Evolutionary conservation across 2,797 vertebrate species (phyloP), one percentile per base, ranked within the genome.

Genomic region (Etheostoma nigrum): DNA sequence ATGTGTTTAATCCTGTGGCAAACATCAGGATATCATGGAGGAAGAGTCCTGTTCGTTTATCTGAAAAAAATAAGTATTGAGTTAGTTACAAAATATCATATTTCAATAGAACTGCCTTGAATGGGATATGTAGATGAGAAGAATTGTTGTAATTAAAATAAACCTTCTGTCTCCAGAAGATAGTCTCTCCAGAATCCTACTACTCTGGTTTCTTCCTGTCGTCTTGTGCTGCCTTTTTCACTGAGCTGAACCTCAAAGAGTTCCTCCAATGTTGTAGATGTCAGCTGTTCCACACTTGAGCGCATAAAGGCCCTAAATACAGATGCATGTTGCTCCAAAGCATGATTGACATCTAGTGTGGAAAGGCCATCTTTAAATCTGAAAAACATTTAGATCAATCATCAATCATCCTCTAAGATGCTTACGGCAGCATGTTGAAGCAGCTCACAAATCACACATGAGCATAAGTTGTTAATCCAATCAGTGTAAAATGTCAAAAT

Each of bases 311-410:
- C 18, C 42, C 7, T 68, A 64, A 73, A 79, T 30, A 61, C 12
- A 8, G 54, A 71, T 40, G 47, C 62, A 76, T 76, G 73, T 44
- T 63, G 61, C 79, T 76, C 57, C 72, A 73, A 64, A 64, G 60
- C 59, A 65, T 82, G n/a, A 30, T 44, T 49, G 14, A 71, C 18
- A n/a, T 51, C 10, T 3, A 21, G 9, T n/a, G 48, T 4, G 10
- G 48, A 51, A 51, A 51, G 19, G 9, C 19, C 19, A 51, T n/a
- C 18, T n/a, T 51, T 51, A 19, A 51, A 51, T 21, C 49, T 21
- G 4, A 0, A 51, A 10, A 44, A 33, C 33, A 33, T 33, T 33
- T 33, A 33, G 33, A 33, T 7, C 33, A 33, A 33, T 33, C 33
- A 33, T 33, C 6, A 33, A n/a, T n/a, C n/a, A n/a, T n/a, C 33